Evolutionary conservation across 2,888 invertebrate species (phyloP), one percentile per base, ranked within the genome.

Genomic region (Macrosiphum euphorbiae): DNA sequence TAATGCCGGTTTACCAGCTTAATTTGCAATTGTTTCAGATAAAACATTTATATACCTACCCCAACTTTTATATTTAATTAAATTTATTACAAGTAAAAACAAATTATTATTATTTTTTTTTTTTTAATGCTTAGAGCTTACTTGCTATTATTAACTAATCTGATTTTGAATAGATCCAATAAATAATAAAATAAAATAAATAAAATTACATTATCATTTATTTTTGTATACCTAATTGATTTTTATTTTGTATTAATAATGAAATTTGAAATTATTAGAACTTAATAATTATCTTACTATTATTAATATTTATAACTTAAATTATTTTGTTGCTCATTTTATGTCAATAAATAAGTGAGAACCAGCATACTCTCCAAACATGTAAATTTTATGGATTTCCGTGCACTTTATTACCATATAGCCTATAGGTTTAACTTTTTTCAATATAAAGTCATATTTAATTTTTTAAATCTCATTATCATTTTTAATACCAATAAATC

Each of bases 1-100:
- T 92, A 96, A 97, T 20, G 97, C 98, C 92, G 98, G 98, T 78
- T 96, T 97, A 95, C 98, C 98, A 50, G 95, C 95, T 52, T 88
- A 58, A 88, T 47, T 44, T 52, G 3, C 35, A 28, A 16, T 55
- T 0, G 47, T 47, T 85, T 44, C 3, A 55, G 35, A 86, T 85
- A 0, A 47, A 58, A n/a, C n/a, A n/a, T 13, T 47, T 86, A n/a
- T 20, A 24, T n/a, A 86, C n/a, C 24, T n/a, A 86, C n/a, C 24
- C 3, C 85, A 55, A 44, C 16, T 58, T 41, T 88, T 28, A 41
- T 11, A 91, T 55, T 67, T 55, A 26, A 90, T 67, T 90, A 26
- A n/a, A 16, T 47, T 47, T 86, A 86, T 16, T 28, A 28, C 7
- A 4, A 86, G 13, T 86, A 13, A 86, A 86, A 86, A 10, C 13